Percentiles rank a stretch among this genome's conserved stretches.
phyloP scores from a whole-genome alignment of 1,140 invertebrate species.

The Armadillidium nasatum region DNA sequence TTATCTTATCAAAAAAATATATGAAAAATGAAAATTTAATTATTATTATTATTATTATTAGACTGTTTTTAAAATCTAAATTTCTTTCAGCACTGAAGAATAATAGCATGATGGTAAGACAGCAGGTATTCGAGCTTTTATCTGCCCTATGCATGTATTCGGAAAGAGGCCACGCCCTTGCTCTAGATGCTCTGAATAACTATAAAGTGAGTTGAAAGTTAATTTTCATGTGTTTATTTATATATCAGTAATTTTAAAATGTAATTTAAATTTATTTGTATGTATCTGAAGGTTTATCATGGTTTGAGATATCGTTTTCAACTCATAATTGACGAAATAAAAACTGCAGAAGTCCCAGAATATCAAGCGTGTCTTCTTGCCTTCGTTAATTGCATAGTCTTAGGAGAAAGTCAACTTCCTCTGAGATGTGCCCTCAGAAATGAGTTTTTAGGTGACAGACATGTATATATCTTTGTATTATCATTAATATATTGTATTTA shows the following conservation, averaged over 20 bases:
- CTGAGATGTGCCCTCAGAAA: slow-evolving; percentile 29
- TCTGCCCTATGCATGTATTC: slow-evolving; percentile 85
- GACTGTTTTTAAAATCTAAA: neutral
- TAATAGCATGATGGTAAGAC: slow-evolving; percentile 75
- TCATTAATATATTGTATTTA: no score
- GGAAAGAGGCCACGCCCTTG: slow-evolving; percentile 72
- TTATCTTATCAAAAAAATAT: neutral
- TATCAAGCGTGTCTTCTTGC: slow-evolving; percentile 85
- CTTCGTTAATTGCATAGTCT: slow-evolving; percentile 89
- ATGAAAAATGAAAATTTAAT: neutral
- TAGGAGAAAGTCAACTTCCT: slow-evolving; percentile 20
- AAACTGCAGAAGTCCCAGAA: slow-evolving; percentile 68
- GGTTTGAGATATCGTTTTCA: slow-evolving; percentile 75
- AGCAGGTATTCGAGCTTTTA: slow-evolving; percentile 84
- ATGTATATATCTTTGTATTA: no score
- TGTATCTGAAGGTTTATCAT: slow-evolving; percentile 29
- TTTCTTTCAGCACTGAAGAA: slow-evolving; percentile 65
- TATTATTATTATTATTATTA: no score
- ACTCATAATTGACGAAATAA: slow-evolving; percentile 78
- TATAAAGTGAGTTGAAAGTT: slow-evolving; percentile 63
- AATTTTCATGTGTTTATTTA: no score
- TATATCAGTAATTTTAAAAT: no score
- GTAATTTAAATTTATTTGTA: neutral
- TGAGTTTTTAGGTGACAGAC: slow-evolving; percentile 37
- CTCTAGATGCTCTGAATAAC: slow-evolving; percentile 77